These are phyloP conservation scores for Gymnobelideus leadbeateri DNA, from an alignment of 2,113 vertebrate genomes.

Conservation along the genomic window DNA sequence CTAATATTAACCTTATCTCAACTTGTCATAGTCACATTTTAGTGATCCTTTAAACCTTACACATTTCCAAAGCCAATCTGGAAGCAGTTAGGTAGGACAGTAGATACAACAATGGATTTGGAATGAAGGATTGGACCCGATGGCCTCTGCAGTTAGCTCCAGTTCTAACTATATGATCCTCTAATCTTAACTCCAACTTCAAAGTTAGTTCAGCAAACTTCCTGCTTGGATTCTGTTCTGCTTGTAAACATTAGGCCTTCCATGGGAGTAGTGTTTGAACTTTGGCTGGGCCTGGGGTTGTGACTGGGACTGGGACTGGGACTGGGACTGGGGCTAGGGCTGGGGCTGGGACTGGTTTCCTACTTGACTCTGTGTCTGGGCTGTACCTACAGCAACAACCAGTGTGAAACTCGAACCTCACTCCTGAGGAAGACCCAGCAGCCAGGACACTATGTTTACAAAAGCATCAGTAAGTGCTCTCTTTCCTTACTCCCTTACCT, in stretches of 20 bases:
- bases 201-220: not conserved
- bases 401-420: constrained; percentile 59
- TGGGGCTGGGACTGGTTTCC: not conserved
- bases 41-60: not conserved
- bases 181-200: not conserved
- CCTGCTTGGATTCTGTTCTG: not conserved
- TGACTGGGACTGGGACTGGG: not conserved
- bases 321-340: not conserved
- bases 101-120: not conserved
- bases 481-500: not conserved
- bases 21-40: not conserved
- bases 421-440: not conserved
- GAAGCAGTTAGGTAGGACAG: not conserved
- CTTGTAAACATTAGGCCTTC: not conserved
- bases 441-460: constrained; percentile 55
- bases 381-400: constrained; percentile 62
- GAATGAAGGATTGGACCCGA: not conserved
- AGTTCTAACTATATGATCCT: not conserved
- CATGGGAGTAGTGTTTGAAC: not conserved
- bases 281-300: not conserved
- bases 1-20: not conserved
- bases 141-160: not conserved
- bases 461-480: constrained; percentile 62
- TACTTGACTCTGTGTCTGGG: not conserved
- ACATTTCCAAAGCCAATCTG: not conserved